These are phyloP conservation scores for Nycticebus coucang DNA, from an alignment of 2,113 vertebrate genomes.

Conservation along the genomic window DNA sequence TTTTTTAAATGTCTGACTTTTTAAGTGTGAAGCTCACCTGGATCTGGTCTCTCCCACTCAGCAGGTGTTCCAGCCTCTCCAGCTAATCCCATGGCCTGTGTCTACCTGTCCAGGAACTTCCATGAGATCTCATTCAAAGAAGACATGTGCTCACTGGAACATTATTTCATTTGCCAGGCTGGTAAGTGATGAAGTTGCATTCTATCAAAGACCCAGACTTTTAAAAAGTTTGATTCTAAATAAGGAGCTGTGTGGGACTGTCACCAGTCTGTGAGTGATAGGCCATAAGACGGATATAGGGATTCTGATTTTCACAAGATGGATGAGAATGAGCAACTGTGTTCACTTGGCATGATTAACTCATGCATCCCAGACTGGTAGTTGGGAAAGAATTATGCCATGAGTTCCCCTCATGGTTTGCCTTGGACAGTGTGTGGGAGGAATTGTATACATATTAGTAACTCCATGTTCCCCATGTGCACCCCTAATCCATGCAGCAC, in stretches of 20 bases:
- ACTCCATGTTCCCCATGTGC: not conserved
- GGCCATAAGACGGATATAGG: fast-evolving
- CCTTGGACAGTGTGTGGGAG: not conserved
- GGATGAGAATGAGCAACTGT: not conserved
- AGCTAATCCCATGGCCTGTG: not conserved
- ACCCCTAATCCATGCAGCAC: not conserved
- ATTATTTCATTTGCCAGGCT: constrained; percentile 73
- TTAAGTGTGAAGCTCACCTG: not conserved
- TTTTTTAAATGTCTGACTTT: not conserved
- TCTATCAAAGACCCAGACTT: not conserved
- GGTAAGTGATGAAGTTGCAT: constrained; percentile 55
- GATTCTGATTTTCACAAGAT: not conserved
- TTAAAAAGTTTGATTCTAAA: not conserved
- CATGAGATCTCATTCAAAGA: not conserved
- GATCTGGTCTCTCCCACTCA: not conserved
- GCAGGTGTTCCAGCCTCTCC: fast-evolving
- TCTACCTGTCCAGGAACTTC: not conserved
- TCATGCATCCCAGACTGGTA: not conserved
- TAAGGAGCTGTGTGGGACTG: not conserved
- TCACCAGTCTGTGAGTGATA: not conserved
- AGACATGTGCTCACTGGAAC: not conserved
- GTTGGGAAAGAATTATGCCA: not conserved
- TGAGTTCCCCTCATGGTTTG: not conserved
- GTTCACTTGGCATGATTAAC: not conserved
- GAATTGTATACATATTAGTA: not conserved